Conservation (phyloP, 2,797 vertebrate species). For the Galagoides demidoff region DNA sequence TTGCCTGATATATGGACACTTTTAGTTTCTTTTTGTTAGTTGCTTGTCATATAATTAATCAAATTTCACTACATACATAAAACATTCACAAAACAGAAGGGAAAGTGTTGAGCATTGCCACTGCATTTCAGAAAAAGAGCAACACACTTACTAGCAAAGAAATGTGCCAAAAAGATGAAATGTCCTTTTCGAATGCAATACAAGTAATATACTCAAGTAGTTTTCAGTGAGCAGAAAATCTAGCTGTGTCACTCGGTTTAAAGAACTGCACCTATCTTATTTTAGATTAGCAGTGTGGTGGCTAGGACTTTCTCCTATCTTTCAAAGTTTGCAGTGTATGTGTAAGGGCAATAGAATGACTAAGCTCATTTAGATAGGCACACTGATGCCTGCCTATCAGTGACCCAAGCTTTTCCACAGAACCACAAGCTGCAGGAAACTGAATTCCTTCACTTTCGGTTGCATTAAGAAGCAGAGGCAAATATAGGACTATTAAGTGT, state of each 20-base stretch:
- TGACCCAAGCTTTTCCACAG: background rate
- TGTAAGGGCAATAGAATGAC: slow-evolving; percentile 35
- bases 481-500: slow-evolving; percentile 12
- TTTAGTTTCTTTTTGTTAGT: slow-evolving; percentile 8
- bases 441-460: slow-evolving; percentile 25
- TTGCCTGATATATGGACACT: background rate
- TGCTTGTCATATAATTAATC: slow-evolving; percentile 46
- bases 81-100: slow-evolving; percentile 46
- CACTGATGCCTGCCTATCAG: background rate
- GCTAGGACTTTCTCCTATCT: background rate
- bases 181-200: slow-evolving; percentile 41
- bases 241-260: background rate
- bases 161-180: slow-evolving; percentile 37
- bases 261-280: background rate
- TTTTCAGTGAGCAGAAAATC: slow-evolving; percentile 58
- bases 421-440: slow-evolving; percentile 20
- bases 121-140: slow-evolving; percentile 14
- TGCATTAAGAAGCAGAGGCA: background rate
- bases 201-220: slow-evolving; percentile 56
- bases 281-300: slow-evolving; percentile 39
- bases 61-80: background rate
- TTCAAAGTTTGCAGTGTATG: slow-evolving; percentile 2
- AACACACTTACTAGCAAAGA: slow-evolving; percentile 30
- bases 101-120: slow-evolving; percentile 6
- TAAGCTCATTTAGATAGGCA: background rate